Evolutionary conservation across 2,797 vertebrate species (phyloP).

Genomic region (Sebastes iracundus): DNA sequence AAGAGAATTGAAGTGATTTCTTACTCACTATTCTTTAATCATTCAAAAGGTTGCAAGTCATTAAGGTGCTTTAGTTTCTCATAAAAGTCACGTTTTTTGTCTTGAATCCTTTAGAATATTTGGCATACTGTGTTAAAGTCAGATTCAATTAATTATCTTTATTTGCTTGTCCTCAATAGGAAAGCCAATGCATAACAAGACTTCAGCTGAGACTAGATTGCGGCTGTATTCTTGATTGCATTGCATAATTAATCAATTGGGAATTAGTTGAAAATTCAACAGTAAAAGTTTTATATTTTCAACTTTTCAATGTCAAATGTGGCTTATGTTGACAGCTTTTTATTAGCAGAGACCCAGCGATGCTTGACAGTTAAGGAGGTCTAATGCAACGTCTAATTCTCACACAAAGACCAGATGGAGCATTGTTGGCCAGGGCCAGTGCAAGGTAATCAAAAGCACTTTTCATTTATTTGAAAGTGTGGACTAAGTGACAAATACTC

Average conservation of each 20-base stretch:
- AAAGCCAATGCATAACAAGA: not conserved
- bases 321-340: slow-evolving; percentile 3
- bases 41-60: not conserved
- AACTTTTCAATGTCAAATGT: not conserved
- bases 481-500: slow-evolving; percentile 32
- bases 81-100: not conserved
- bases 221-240: not conserved
- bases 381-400: slow-evolving; percentile 41
- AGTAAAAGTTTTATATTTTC: not conserved
- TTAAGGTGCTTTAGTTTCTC: not conserved
- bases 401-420: slow-evolving; percentile 48
- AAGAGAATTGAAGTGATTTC: slow-evolving; percentile 9
- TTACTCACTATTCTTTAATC: not conserved
- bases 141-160: not conserved
- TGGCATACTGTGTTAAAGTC: not conserved
- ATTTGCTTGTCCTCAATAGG: not conserved
- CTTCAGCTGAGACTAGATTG: not conserved
- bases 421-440: slow-evolving; percentile 13
- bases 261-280: not conserved
- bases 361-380: not conserved
- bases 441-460: slow-evolving; percentile 60
- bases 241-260: not conserved
- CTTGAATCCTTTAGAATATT: not conserved
- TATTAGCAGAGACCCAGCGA: not conserved
- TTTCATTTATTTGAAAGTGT: slow-evolving; percentile 55